These are phyloP conservation scores for Oryzias sinensis DNA, from an alignment of 2,797 vertebrate species.

Conservation along the genomic window DNA sequence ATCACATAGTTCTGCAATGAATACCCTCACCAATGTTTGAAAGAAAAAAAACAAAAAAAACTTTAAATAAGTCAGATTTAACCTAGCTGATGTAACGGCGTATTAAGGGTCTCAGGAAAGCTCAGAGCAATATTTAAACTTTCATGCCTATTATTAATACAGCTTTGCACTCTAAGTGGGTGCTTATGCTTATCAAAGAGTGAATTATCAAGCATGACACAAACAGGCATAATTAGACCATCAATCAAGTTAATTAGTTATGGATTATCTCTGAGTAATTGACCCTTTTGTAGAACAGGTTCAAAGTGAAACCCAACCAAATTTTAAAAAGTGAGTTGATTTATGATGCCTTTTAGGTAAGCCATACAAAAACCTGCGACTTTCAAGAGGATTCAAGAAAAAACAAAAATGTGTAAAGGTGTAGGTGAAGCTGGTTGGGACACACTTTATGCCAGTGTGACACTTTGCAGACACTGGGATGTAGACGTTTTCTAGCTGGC, in stretches of 20 bases:
- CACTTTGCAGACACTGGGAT: conserved; percentile 33
- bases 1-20: neutral
- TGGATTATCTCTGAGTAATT: conserved; percentile 76
- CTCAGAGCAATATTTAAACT: conserved; percentile 47
- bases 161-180: conserved; percentile 48
- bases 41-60: neutral
- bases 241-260: conserved; percentile 77
- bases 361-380: no score
- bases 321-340: conserved; percentile 43
- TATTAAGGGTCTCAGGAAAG: conserved; percentile 32
- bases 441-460: conserved; percentile 25
- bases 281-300: conserved; percentile 66
- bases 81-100: conserved; percentile 12
- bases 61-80: conserved; percentile 22
- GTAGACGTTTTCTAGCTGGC: conserved; percentile 40
- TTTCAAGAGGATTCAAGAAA: no score
- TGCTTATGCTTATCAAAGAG: conserved; percentile 71
- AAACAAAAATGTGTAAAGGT: conserved; percentile 22
- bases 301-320: conserved; percentile 58
- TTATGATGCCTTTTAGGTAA: neutral
- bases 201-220: conserved; percentile 73
- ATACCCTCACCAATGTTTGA: neutral
- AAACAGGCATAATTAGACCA: conserved; percentile 76
- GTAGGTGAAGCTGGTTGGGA: conserved; percentile 37
- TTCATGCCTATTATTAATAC: conserved; percentile 52